Evolutionary conservation across 2,113 vertebrate genomes (phyloP), one percentile per base, ranked within the genome.

Genomic region (Connochaetes taurinus): DNA sequence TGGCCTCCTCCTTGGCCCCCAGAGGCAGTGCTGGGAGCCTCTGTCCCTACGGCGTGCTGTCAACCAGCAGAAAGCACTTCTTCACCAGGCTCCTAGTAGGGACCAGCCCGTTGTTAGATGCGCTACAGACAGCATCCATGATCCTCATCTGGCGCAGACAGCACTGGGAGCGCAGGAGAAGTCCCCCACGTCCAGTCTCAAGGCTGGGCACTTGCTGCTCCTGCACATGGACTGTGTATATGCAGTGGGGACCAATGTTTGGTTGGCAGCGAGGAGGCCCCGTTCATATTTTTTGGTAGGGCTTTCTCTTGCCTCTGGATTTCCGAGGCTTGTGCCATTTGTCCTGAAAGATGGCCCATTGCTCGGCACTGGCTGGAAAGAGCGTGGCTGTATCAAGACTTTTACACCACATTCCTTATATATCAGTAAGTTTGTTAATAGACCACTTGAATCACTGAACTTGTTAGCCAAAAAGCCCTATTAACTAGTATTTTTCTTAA

Each of bases 241-340:
- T 71, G n/a, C 3, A 0, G 29, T 0, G 7, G 29, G 40, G 16
- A 13, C 16, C 16, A 43, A 0, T 33, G 27, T 62, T 14, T 2
- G 16, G 16, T 33, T 92, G 57, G 58, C 25, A 2, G 8, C 0
- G 13, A 27, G 45, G 7, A 27, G 23, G 31, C n/a, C 43, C 57
- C 10, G 11, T 47, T 40, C 25, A 40, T 40, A 53, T 6, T 67
- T 91, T 19, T 3, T 40, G 25, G 33, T 31, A 11, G 12, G 47
- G 33, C 58, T 87, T 82, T 33, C 50, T n/a, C 31, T 53, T 82
- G 33, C 80, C 50, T 19, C 9, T 6, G 17, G 80, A n/a, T 19
- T 53, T 82, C 17, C 14, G 2, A 19, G 11, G 17, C 52, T 76
- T 57, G 52, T 7, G 11, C 29, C 29, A 15, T 19, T 57, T 76